A percentile compares a stretch with the other conserved stretches of the same genome.
Conservation (phyloP, 2,888 invertebrate genomes). For the Idaea aversata region DNA sequence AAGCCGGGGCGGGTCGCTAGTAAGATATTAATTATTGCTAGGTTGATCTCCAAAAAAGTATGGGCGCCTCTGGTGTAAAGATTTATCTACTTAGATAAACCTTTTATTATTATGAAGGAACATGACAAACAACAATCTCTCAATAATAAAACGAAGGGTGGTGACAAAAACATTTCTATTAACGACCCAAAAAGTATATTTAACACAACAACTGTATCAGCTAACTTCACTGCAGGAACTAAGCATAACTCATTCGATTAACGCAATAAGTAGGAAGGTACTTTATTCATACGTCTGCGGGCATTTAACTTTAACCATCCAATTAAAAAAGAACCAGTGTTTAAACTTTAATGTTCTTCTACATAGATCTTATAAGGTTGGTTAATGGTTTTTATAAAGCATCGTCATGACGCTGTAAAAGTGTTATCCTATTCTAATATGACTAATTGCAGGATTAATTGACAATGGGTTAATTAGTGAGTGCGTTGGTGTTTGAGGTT, state of each 20-base stretch:
- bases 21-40: no score
- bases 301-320: slow-evolving; percentile 40
- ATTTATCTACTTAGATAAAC: neutral
- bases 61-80: no score
- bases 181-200: slow-evolving; percentile 51
- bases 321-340: slow-evolving; percentile 6
- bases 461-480: slow-evolving; percentile 38
- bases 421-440: slow-evolving; percentile 71
- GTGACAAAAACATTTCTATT: slow-evolving; percentile 62
- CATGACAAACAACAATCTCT: neutral
- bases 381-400: slow-evolving; percentile 41
- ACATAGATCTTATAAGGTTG: slow-evolving; percentile 17
- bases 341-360: neutral
- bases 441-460: slow-evolving; percentile 67
- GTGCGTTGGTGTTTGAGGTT: slow-evolving; percentile 32
- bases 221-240: slow-evolving; percentile 59
- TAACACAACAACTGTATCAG: slow-evolving; percentile 48
- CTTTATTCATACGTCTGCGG: slow-evolving; percentile 59
- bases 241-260: slow-evolving; percentile 78
- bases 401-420: slow-evolving; percentile 55
- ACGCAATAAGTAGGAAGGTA: slow-evolving; percentile 28
- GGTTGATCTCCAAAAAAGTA: no score
- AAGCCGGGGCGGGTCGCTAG: no score
- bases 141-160: slow-evolving; percentile 22
- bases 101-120: neutral